Conservation (phyloP, 2,888 invertebrate species). For the Meloe dianella region DNA sequence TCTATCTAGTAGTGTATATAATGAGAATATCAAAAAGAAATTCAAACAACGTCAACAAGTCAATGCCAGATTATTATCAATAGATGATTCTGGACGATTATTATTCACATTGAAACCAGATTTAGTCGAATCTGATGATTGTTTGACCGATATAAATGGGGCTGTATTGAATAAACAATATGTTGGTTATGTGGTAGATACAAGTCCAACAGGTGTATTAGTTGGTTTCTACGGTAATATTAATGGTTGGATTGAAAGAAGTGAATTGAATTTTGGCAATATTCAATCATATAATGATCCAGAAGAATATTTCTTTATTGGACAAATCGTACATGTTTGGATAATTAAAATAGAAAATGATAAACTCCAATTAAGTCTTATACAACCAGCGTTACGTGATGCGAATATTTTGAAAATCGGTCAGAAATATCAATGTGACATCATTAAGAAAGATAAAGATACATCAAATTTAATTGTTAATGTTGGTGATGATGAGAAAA, state of each 20-base stretch:
- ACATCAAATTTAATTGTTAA: neutral
- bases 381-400: neutral
- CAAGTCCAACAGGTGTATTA: conserved; percentile 61
- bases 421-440: neutral
- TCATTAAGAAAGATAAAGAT: neutral
- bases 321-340: conserved; percentile 65
- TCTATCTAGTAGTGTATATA: conserved; percentile 61
- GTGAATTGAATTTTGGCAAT: conserved; percentile 42
- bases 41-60: conserved; percentile 65
- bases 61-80: conserved; percentile 60
- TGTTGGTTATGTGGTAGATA: conserved; percentile 64
- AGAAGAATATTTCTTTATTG: conserved; percentile 63
- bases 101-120: conserved; percentile 72
- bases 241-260: conserved; percentile 59
- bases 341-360: neutral
- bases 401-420: neutral
- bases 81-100: neutral
- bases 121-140: conserved; percentile 64
- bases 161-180: conserved; percentile 63
- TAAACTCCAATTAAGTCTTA: neutral
- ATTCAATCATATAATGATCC: conserved; percentile 47
- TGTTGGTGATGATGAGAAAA: conserved; percentile 28
- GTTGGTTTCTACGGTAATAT: conserved; percentile 68
- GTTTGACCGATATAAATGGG: conserved; percentile 62
- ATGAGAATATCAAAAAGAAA: conserved; percentile 59